phyloP scores from a whole-genome alignment of 2,113 vertebrate genomes.

The Montifringilla adamsi region DNA sequence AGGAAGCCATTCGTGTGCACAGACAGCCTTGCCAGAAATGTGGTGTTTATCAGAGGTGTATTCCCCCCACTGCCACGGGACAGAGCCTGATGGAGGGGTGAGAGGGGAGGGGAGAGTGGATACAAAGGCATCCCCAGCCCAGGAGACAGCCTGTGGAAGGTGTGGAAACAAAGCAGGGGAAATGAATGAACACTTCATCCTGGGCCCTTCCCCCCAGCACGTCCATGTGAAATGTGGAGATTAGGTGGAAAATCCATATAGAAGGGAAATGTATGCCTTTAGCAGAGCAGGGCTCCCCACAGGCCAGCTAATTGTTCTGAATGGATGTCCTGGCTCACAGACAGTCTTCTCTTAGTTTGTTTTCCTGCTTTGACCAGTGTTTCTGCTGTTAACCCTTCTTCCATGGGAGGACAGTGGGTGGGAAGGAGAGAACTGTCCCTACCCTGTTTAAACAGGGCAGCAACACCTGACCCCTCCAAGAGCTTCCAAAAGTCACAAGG shows the following conservation, averaged over 20 bases:
- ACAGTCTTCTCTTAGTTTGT: neutral
- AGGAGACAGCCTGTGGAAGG: neutral
- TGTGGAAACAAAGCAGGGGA: neutral
- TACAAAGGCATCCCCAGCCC: neutral
- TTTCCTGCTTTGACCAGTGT: neutral
- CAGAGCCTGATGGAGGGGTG: neutral
- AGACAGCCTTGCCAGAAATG: neutral
- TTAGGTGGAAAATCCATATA: slow-evolving; percentile 50
- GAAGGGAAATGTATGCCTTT: slow-evolving; percentile 46
- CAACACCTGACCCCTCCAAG: neutral
- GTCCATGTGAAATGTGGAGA: slow-evolving; percentile 37
- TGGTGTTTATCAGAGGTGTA: neutral
- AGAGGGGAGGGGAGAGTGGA: neutral
- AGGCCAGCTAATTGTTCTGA: slow-evolving; percentile 22
- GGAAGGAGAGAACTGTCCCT: neutral
- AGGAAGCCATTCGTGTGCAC: neutral
- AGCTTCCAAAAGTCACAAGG: neutral
- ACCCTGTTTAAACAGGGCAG: neutral
- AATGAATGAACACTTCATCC: neutral
- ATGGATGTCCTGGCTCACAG: slow-evolving; percentile 36
- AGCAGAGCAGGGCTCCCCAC: slow-evolving; percentile 28
- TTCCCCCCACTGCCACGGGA: neutral
- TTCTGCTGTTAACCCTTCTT: slow-evolving; percentile 11
- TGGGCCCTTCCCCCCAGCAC: neutral
- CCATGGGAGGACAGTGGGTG: accelerated